Evolutionary conservation across 2,797 vertebrate species (phyloP).

Genomic region (Vireo griseus): DNA sequence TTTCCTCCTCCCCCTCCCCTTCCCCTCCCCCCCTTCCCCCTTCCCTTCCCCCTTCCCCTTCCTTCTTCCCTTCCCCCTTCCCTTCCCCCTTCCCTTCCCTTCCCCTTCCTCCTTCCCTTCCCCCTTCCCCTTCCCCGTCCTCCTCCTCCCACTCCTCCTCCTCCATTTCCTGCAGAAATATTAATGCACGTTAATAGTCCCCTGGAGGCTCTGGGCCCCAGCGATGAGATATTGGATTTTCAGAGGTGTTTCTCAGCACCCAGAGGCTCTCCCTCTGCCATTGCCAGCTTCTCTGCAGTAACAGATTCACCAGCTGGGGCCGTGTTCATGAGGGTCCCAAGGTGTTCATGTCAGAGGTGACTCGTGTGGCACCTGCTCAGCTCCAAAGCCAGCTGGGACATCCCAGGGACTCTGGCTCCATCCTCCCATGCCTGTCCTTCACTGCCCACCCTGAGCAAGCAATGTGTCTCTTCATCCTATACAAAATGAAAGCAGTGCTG

Average conservation of each 20-base stretch:
- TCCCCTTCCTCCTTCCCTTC: not conserved
- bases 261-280: not conserved
- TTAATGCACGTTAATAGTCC: not conserved
- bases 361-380: accelerated
- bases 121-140: not conserved
- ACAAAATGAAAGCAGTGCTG: not conserved
- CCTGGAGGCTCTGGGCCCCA: not conserved
- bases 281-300: not conserved
- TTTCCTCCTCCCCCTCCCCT: not conserved
- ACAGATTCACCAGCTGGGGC: not conserved
- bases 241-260: not conserved
- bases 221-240: not conserved
- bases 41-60: no score
- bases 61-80: not conserved
- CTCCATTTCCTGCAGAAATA: not conserved
- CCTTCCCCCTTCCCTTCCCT: no score
- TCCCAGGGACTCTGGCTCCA: not conserved
- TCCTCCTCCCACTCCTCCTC: not conserved
- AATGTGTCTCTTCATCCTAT: not conserved
- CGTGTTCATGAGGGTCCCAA: not conserved
- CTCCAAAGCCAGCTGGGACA: not conserved
- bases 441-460: not conserved
- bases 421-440: not conserved
- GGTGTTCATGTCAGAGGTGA: not conserved
- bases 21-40: no score